These are phyloP conservation scores for Cephus pulcher DNA, from an alignment of 2,888 invertebrate genomes.

Conservation along the genomic window DNA sequence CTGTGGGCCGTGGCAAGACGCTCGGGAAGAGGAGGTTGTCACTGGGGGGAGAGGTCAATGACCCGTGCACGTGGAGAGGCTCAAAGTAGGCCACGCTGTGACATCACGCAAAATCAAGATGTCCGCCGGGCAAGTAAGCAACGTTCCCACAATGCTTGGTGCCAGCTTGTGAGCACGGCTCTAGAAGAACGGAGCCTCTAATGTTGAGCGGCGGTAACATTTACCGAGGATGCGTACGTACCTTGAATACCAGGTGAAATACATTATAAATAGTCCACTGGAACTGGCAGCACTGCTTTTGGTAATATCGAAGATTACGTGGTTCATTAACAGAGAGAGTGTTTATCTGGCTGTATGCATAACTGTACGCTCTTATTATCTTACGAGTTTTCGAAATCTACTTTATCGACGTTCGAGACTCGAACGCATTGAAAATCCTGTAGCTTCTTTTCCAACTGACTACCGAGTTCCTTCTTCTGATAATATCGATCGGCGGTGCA, in stretches of 20 bases:
- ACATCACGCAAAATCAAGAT: constrained; percentile 61
- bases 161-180: constrained; percentile 8
- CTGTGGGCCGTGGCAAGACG: constrained; percentile 1
- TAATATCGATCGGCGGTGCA: neutral
- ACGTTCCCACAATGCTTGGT: constrained; percentile 37
- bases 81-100: constrained; percentile 61
- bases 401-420: neutral
- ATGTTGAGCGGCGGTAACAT: neutral
- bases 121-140: constrained; percentile 43
- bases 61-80: constrained; percentile 61
- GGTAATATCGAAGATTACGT: neutral
- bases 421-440: neutral
- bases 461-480: neutral
- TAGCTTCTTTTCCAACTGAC: neutral
- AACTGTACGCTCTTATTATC: neutral
- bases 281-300: neutral
- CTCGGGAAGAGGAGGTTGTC: neutral
- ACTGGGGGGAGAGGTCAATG: constrained; percentile 49
- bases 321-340: neutral
- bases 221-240: neutral
- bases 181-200: neutral
- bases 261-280: neutral
- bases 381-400: neutral
- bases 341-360: neutral
- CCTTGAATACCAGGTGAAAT: neutral